Evolutionary conservation across 2,888 invertebrate genomes (phyloP).

Genomic region (Timema podura): DNA sequence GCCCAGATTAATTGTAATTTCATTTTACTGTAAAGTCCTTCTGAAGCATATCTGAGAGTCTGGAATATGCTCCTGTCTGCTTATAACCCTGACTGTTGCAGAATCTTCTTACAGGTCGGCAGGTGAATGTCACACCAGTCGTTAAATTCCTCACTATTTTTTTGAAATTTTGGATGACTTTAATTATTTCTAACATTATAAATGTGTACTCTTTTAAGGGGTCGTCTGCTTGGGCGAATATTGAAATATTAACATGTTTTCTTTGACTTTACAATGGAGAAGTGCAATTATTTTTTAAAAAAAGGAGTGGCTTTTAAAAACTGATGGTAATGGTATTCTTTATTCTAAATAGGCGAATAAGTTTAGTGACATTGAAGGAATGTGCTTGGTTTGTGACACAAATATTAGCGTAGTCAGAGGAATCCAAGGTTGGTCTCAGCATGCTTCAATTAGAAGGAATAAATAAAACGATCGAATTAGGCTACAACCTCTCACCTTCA

Average conservation of each 20-base stretch:
- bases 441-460: not conserved
- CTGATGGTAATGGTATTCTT: not conserved
- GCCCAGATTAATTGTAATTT: no score
- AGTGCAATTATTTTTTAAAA: not conserved
- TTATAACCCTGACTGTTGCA: no score
- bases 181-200: no score
- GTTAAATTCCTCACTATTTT: no score
- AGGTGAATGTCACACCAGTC: no score
- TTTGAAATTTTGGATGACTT: no score
- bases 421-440: not conserved
- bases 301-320: not conserved
- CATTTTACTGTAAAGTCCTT: no score
- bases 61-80: no score
- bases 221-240: no score
- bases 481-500: slow-evolving; percentile 6
- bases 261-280: not conserved
- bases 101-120: no score
- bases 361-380: not conserved
- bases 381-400: not conserved
- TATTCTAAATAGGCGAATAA: not conserved
- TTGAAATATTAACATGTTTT: not conserved
- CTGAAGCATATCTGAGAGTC: no score
- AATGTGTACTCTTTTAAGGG: no score
- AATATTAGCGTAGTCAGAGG: not conserved
- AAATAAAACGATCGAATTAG: not conserved